Evolutionary conservation across 2,888 invertebrate species (phyloP), one percentile per base, ranked within the genome.

Genomic region (Choreutis nemorana): DNA sequence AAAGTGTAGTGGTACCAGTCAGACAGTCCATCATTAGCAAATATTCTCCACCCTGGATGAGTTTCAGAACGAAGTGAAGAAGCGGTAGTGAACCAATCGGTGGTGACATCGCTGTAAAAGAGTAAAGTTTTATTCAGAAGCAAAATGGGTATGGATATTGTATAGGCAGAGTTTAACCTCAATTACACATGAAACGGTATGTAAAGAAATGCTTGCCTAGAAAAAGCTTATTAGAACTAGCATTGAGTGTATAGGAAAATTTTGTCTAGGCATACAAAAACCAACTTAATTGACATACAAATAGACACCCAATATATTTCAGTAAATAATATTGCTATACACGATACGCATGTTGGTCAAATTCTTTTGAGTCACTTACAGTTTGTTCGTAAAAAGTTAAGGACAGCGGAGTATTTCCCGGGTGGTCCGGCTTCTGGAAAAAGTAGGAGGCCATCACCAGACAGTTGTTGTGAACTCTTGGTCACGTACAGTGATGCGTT

Each of bases 381-480:
- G 2, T 52, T 53, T 31, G 56, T 54, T 10, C 52, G 45, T 0
- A 58, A 16, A 1, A 70, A 41, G 31, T 72, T 68, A 1, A 68
- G 64, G 0, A 75, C 63, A 2, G 50, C 73, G 1, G 45, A 18
- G 34, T 71, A 68, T 10, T 49, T 46, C 0, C 75, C 75, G 0
- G 65, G 70, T 0, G 64, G 41, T 0, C 71, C 71, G 32, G 64
- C 63, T 25, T 68, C 68, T 0, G 62, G 55, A 12, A 73, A 63
- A 23, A 75, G 37, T 2, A 75, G 48, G 32, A 70, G 26, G 41
- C 73, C 68, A 9, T 65, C 61, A 0, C 32, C 38, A 0, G 54
- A 40, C 14, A 4, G n/a, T 4, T n/a, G 14, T 15, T 12, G n/a
- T 0, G 43, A 40, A 0, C 67, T 68, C 44, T 66, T 49, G 0